Evolutionary conservation across 2,797 vertebrate species (phyloP).

Genomic region (Neostethus bicornis): DNA sequence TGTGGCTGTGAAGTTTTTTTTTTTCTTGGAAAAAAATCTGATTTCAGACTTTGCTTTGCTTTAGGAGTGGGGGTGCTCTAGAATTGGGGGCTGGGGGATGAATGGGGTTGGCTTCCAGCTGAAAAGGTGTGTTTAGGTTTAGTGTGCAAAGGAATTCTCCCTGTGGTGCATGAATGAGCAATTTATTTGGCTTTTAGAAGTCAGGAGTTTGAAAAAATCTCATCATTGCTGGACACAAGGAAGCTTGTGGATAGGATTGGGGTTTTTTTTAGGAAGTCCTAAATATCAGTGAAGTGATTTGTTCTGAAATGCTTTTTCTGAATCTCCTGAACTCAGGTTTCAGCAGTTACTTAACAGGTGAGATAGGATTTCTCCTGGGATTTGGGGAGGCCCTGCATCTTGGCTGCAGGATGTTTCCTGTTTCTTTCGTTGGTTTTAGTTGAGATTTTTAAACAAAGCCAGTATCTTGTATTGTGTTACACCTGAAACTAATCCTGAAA

Average conservation of each 20-base stretch:
- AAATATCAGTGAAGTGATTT: neutral
- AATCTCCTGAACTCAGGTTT: constrained; percentile 4
- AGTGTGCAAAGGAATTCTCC: constrained; percentile 41
- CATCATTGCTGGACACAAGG: constrained; percentile 6
- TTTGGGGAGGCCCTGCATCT: constrained; percentile 14
- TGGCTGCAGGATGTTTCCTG: constrained; percentile 16
- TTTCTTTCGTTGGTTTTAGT: constrained; percentile 16
- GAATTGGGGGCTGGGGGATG: neutral
- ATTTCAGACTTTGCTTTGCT: constrained; percentile 24
- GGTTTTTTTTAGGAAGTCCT: neutral
- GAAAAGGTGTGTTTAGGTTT: constrained; percentile 58
- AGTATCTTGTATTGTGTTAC: neutral
- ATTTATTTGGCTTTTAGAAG: constrained; percentile 53
- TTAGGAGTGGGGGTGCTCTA: neutral
- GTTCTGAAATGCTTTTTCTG: neutral
- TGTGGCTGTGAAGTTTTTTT: constrained; percentile 62
- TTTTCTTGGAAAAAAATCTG: constrained; percentile 38
- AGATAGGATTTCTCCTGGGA: constrained; percentile 16
- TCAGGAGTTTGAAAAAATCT: constrained; percentile 26
- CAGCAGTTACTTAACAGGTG: constrained; percentile 10
- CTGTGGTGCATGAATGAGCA: constrained; percentile 51
- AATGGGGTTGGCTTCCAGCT: constrained; percentile 27
- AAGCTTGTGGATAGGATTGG: constrained; percentile 6
- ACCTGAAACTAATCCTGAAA: neutral
- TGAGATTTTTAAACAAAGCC: constrained; percentile 8